phyloP scores from a whole-genome alignment of 2,797 vertebrate genomes.

The Pogonophryne albipinna region DNA sequence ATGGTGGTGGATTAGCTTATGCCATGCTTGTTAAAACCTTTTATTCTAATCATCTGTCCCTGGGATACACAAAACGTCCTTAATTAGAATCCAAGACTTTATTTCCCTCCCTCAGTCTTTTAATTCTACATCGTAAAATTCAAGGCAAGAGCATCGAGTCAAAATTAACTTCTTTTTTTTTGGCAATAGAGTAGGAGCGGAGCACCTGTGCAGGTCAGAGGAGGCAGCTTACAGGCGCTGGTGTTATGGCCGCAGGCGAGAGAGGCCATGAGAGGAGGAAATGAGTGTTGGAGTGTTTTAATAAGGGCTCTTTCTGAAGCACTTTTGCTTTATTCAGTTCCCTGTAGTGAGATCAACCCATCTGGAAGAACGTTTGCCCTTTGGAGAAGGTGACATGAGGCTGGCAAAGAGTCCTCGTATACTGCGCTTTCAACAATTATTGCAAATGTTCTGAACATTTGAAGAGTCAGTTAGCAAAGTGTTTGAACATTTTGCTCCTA shows the following conservation, averaged over 20 bases:
- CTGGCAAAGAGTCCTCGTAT: not conserved
- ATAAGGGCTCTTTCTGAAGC: constrained; percentile 34
- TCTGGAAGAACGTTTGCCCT: constrained; percentile 30
- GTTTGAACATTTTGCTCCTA: not conserved
- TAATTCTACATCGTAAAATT: constrained; percentile 56
- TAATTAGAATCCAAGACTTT: constrained; percentile 73
- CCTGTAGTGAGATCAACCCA: constrained; percentile 17
- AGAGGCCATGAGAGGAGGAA: constrained; percentile 41
- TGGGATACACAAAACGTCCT: constrained; percentile 67
- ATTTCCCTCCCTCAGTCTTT: constrained; percentile 54
- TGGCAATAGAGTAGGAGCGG: constrained; percentile 6
- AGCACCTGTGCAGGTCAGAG: constrained; percentile 61
- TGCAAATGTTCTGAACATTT: not conserved
- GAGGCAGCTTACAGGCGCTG: constrained; percentile 31
- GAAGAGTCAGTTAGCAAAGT: not conserved
- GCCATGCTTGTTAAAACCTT: constrained; percentile 72
- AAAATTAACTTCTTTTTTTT: constrained; percentile 32
- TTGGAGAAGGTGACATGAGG: constrained; percentile 15
- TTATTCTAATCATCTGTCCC: constrained; percentile 70
- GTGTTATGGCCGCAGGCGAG: constrained; percentile 44
- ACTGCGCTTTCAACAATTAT: not conserved
- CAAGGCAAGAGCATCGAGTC: constrained; percentile 48
- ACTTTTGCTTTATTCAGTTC: constrained; percentile 14
- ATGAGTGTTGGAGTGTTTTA: constrained; percentile 45
- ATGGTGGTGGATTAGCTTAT: constrained; percentile 53